phyloP scores from a whole-genome alignment of 2,113 vertebrate genomes.

The Phylloscopus trochilus region DNA sequence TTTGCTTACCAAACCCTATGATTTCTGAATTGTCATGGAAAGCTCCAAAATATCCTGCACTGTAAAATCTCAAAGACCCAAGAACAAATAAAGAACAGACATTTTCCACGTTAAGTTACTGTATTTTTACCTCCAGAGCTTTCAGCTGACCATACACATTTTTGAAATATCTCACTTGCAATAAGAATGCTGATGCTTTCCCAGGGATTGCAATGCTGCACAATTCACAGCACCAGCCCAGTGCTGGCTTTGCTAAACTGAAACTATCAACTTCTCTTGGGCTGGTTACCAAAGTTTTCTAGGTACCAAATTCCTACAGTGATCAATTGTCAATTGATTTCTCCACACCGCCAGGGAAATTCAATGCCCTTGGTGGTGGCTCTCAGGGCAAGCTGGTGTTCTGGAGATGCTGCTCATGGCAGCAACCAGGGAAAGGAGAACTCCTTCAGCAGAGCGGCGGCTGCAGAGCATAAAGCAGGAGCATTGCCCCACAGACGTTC shows the following conservation, averaged over 20 bases:
- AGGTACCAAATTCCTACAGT: not conserved
- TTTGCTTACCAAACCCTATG: not conserved
- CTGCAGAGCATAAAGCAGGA: not conserved
- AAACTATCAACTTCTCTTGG: not conserved
- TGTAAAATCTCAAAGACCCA: not conserved
- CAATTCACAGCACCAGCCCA: not conserved
- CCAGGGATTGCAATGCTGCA: not conserved
- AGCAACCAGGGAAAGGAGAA: not conserved
- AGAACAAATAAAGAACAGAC: not conserved
- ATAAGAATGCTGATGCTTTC: not conserved
- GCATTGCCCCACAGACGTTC: not conserved
- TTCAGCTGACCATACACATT: not conserved
- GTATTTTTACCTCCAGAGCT: not conserved
- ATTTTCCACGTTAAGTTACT: not conserved
- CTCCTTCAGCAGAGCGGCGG: not conserved
- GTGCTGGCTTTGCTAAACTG: not conserved
- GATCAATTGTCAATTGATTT: not conserved
- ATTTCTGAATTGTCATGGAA: not conserved
- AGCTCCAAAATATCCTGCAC: not conserved
- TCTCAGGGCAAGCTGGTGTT: not conserved
- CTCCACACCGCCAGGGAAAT: not conserved
- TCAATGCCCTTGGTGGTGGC: rapidly evolving
- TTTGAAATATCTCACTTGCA: not conserved
- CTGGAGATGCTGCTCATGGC: not conserved
- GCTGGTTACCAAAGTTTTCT: not conserved